phyloP scores from a whole-genome alignment of 2,113 vertebrate genomes.

The Ornithorhynchus anatinus region DNA sequence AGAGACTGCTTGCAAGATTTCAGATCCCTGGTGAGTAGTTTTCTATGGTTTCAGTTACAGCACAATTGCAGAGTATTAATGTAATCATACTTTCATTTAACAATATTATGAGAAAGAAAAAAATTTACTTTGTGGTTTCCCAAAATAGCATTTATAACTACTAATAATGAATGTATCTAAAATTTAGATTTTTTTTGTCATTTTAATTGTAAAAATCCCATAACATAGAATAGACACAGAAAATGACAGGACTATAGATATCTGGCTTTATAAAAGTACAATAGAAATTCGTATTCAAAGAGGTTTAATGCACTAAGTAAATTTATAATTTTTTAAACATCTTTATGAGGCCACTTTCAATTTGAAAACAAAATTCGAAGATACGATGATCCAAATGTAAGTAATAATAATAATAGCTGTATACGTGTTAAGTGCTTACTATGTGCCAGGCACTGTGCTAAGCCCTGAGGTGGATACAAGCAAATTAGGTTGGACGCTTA shows the following conservation, averaged over 20 bases:
- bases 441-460: no score
- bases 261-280: not conserved
- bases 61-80: conserved; percentile 56
- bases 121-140: conserved; percentile 43
- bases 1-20: conserved; percentile 47
- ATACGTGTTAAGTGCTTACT: no score
- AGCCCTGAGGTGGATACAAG: no score
- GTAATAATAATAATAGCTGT: no score
- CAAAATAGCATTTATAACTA: conserved; percentile 28
- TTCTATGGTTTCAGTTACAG: conserved; percentile 53
- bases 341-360: no score
- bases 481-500: no score
- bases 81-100: conserved; percentile 55
- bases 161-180: conserved; percentile 30
- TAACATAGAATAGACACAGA: not conserved
- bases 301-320: no score
- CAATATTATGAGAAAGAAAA: conserved; percentile 18
- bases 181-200: no score
- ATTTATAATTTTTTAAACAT: no score
- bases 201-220: no score
- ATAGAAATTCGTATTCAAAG: not conserved
- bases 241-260: not conserved
- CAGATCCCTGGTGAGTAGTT: conserved; percentile 61
- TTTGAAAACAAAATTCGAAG: no score
- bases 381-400: no score